Evolutionary conservation across 2,113 vertebrate species (phyloP), one percentile per base, ranked within the genome.

Genomic region (Xerus inauris): DNA sequence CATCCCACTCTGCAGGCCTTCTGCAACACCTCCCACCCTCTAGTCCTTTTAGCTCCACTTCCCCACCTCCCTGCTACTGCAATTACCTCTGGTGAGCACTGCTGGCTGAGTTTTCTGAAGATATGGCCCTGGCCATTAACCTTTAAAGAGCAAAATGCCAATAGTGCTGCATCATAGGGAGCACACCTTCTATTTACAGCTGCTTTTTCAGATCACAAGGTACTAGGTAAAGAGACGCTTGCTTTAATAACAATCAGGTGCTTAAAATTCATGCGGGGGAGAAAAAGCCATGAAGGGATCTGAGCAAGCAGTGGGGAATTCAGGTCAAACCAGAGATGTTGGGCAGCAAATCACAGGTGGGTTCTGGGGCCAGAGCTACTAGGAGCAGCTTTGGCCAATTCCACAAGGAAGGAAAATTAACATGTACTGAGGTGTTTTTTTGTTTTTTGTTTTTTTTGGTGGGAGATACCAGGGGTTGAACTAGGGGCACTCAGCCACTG

Each of bases 151-250:
- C 94, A 85, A 96, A 97, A 84, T 95, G 80, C 91, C 82, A 81
- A 40, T 16, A 38, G 22, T 72, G 32, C 80, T 95, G 84, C 2
- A 1, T 87, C 73, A 96, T 22, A 84, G 80, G 64, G 81, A 94
- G 89, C 65, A 96, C 6, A 81, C 88, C 72, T 96, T 92, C 96
- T 95, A 97, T 97, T 97, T 97, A 94, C 83, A 96, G 94, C 75
- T 76, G 86, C 83, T 93, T 93, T 95, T 97, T 93, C 83, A 87
- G 76, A 96, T 96, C 97, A 97, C 71, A 89, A 87, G 94, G 62
- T 90, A 76, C 42, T 76, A 89, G 82, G 89, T 85, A 94, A 94
- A 94, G 86, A 94, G 94, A 93, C 83, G 93, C 96, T 95, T 97
- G 86, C 86, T 94, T 91, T 96, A 93, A 77, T 87, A 97, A 93